Base-by-base conservation (phyloP, 2,888 invertebrate genomes). In the Asteroscopus sphinx region DNA sequence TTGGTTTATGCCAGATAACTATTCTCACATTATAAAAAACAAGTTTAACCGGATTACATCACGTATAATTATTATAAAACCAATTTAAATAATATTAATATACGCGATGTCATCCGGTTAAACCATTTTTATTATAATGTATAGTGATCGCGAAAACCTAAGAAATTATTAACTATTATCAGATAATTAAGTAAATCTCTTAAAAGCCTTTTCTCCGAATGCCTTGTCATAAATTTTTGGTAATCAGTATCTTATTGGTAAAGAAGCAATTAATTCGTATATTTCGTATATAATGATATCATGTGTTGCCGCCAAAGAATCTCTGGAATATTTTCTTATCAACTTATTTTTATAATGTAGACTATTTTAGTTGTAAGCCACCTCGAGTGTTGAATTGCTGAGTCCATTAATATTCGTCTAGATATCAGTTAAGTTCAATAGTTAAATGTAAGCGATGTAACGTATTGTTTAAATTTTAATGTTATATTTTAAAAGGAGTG, bases 351-450 rank as follows among this genome's bases (percentile, higher is more conserved):
- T 90, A 81, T 89, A 89, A 73, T 66, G 68, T 77, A 87, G 80
- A 83, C 80, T 85, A 86, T 86, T 83, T 92, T 91, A 91, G 81
- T 91, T 91, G 64, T 92, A 92, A 92, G 91, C 87, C 87, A 91
- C 86, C 86, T 91, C 83, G 90, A 89, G 87, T 90, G 88, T 91
- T 92, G 83, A 82, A 91, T 92, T 92, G 90, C 90, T 82, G 83
- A 87, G 90, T 90, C 88, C 88, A 90, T 85, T 74, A 76, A 76
- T 76, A 67, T 76, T 86, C 82, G 82, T 85, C 81, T 88, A 88
- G 83, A 77, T 62, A 79, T 79, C 70, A 67, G 71, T 84, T 86
- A 86, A 81, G 88, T 90, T 92, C 85, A 81, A 82, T 82, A 87
- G 79, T 57, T 69, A 81, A 77, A 76, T 75, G 70, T 89, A 88